Evolutionary conservation across 2,888 invertebrate genomes (phyloP).

Genomic region (Cecidostiba fungosa): DNA sequence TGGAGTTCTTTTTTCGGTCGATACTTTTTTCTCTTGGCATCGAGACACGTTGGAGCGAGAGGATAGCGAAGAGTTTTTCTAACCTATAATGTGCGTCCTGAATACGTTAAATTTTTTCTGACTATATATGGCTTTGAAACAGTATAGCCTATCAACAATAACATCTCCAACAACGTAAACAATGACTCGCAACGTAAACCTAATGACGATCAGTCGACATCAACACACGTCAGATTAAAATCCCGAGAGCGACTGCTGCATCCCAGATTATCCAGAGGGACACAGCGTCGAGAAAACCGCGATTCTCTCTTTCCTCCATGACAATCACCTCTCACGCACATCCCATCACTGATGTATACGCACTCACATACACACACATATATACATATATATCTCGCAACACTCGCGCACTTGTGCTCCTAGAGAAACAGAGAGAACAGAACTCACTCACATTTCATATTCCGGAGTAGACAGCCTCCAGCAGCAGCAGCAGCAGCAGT

Average conservation of each 20-base stretch:
- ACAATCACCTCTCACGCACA: constrained; percentile 1
- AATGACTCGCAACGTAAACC: not conserved
- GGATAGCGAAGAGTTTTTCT: not conserved
- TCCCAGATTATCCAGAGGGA: constrained; percentile 5
- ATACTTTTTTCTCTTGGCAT: not conserved
- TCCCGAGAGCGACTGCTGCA: constrained; percentile 5
- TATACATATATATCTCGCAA: not conserved
- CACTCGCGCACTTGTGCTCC: constrained; percentile 9
- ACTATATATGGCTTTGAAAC: not conserved
- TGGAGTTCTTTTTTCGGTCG: not conserved
- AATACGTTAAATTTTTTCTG: not conserved
- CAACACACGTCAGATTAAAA: not conserved
- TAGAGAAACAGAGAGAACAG: not conserved
- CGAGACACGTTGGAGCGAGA: not conserved
- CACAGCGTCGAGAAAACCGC: not conserved
- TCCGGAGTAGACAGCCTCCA: not conserved
- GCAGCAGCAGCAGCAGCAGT: not conserved
- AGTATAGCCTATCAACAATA: not conserved
- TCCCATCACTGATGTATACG: not conserved
- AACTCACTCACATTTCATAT: constrained; percentile 13
- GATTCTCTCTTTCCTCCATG: not conserved
- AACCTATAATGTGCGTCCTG: not conserved
- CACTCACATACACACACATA: too few relatives aligned
- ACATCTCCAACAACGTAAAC: not conserved
- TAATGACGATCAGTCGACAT: not conserved